Conservation (phyloP, 2,113 vertebrate species). For the Nasalis larvatus region DNA sequence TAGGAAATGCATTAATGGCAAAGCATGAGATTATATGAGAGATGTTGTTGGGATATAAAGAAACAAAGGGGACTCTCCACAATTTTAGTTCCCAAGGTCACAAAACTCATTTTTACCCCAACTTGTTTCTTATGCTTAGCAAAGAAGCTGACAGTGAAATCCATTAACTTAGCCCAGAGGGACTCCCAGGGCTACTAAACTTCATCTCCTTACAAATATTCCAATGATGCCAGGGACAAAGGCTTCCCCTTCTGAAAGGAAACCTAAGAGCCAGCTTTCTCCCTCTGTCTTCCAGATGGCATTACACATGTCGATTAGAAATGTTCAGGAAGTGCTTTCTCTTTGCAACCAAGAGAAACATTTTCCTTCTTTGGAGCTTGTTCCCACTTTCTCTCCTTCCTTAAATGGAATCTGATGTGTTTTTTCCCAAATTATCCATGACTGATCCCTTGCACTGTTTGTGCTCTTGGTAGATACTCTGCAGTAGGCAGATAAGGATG, state of each 20-base stretch:
- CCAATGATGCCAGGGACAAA: constrained; percentile 51
- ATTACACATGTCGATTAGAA: constrained; percentile 18
- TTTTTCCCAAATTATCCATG: background rate
- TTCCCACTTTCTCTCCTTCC: background rate
- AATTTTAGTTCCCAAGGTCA: background rate
- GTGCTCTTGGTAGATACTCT: constrained; percentile 10
- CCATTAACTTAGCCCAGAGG: background rate
- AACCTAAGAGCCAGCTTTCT: constrained; percentile 37
- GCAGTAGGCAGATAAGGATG: constrained; percentile 46
- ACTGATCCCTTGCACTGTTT: background rate
- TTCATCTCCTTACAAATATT: constrained; percentile 6
- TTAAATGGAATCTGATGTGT: constrained; percentile 30
- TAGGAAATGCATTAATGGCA: background rate
- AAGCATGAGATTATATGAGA: background rate
- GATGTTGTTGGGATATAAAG: background rate
- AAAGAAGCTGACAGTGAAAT: background rate
- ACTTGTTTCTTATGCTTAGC: background rate
- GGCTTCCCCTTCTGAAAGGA: constrained; percentile 59
- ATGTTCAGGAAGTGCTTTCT: constrained; percentile 51
- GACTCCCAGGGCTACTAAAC: background rate
- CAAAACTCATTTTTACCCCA: background rate
- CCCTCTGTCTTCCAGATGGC: constrained; percentile 67
- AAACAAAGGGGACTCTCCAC: background rate
- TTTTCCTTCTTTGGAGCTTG: constrained; percentile 43
- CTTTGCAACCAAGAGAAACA: constrained; percentile 29